Conservation (phyloP, 2,888 invertebrate genomes). For the Polydrusus cervinus region DNA sequence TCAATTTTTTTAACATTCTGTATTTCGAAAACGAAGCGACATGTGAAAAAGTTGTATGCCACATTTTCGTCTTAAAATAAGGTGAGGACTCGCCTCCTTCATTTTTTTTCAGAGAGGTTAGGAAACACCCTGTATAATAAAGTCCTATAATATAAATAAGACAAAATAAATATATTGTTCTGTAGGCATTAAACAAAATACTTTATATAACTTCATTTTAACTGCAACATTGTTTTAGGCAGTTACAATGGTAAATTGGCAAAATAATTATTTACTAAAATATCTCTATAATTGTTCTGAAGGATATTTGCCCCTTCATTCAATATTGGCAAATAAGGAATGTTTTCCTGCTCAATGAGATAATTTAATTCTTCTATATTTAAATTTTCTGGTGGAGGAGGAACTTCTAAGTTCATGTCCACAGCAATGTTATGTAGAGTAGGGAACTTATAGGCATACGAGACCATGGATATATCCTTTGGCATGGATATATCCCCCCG, state of each 20-base stretch:
- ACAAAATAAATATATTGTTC: slow-evolving; percentile 2
- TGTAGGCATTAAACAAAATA: slow-evolving; percentile 1
- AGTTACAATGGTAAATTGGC: slow-evolving; percentile 4
- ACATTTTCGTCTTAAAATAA: background rate
- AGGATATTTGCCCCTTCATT: background rate
- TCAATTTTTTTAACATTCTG: background rate
- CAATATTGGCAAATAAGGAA: slow-evolving; percentile 26
- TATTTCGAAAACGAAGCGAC: background rate
- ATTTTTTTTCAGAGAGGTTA: background rate
- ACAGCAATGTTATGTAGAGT: slow-evolving; percentile 41
- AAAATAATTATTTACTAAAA: slow-evolving; percentile 8
- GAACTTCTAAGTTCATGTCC: slow-evolving; percentile 33
- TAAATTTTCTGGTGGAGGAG: slow-evolving; percentile 33
- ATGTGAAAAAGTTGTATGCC: background rate
- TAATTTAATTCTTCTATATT: slow-evolving; percentile 36
- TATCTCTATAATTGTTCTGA: background rate
- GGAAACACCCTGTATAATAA: background rate
- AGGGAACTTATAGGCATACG: too few species aligned
- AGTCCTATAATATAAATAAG: slow-evolving; percentile 1
- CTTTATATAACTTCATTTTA: slow-evolving; percentile 1
- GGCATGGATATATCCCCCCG: too few species aligned
- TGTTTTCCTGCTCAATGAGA: slow-evolving; percentile 30
- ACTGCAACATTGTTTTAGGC: background rate
- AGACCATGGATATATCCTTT: too few species aligned
- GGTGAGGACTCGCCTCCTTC: background rate